Conservation (phyloP, 1,140 invertebrate genomes). For the Drosophila miranda region DNA sequence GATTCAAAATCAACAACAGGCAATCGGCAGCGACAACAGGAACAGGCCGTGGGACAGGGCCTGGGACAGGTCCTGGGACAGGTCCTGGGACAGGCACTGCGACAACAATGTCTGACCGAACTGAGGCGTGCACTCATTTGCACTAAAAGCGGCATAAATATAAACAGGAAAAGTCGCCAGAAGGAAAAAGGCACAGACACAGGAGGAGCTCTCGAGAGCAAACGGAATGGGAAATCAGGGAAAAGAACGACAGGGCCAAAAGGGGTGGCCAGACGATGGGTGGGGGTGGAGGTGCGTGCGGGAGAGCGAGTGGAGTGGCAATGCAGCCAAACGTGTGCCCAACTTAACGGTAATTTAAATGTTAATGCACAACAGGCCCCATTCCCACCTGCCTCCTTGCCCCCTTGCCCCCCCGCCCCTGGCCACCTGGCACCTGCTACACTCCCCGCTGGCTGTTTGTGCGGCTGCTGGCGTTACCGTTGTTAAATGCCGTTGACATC, state of each 20-base stretch:
- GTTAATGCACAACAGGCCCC: constrained; percentile 45
- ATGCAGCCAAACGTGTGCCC: constrained; percentile 59
- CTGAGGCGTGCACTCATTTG: constrained; percentile 60
- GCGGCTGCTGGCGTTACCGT: constrained; percentile 24
- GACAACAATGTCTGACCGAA: constrained; percentile 65
- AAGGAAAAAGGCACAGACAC: constrained; percentile 31
- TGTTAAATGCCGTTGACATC: constrained; percentile 67
- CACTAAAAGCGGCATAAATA: constrained; percentile 76
- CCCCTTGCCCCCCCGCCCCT: neutral
- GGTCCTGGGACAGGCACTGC: neutral
- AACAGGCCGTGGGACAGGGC: neutral
- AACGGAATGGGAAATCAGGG: constrained; percentile 25
- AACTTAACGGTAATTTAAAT: constrained; percentile 68
- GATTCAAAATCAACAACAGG: constrained; percentile 69
- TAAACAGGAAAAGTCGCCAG: constrained; percentile 46
- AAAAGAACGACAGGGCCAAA: constrained; percentile 4
- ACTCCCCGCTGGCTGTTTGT: constrained; percentile 35
- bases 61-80: neutral
- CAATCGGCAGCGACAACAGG: constrained; percentile 29
- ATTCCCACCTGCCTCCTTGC: neutral
- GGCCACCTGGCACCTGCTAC: neutral
- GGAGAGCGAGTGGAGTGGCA: constrained; percentile 18
- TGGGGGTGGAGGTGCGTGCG: constrained; percentile 34
- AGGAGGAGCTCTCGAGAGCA: constrained; percentile 25
- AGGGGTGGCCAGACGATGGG: neutral